Evolutionary conservation across 2,888 invertebrate species (phyloP).

Genomic region (Ecdyonurus torrentis): DNA sequence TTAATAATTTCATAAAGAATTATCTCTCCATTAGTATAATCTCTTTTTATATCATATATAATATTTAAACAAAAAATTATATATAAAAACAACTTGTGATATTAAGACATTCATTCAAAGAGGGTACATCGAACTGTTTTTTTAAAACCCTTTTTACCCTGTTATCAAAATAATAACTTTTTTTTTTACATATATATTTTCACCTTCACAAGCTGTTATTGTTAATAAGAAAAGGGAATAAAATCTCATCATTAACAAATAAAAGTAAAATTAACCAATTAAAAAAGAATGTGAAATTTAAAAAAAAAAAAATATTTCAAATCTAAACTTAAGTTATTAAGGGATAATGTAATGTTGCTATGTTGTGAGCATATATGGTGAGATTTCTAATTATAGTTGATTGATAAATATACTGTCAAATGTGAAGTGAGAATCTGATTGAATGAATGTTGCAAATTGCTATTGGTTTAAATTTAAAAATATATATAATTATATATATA

Average conservation of each 20-base stretch:
- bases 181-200: no score
- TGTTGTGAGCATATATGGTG: not conserved
- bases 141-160: not conserved
- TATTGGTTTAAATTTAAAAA: not conserved
- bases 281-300: not conserved
- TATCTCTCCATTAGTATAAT: not conserved
- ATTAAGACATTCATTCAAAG: constrained; percentile 2
- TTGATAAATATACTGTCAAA: not conserved
- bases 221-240: no score
- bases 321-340: no score
- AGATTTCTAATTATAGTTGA: not conserved
- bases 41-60: not conserved
- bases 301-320: no score
- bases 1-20: not conserved
- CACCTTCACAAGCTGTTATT: not conserved
- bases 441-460: not conserved
- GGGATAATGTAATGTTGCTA: no score
- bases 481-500: no score
- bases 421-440: not conserved
- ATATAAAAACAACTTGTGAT: not conserved
- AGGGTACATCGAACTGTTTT: constrained; percentile 4
- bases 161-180: not conserved
- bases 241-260: not conserved
- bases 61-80: no score
- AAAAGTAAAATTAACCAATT: not conserved